phyloP scores from a whole-genome alignment of 2,888 invertebrate genomes.

The Perdita meconis region DNA sequence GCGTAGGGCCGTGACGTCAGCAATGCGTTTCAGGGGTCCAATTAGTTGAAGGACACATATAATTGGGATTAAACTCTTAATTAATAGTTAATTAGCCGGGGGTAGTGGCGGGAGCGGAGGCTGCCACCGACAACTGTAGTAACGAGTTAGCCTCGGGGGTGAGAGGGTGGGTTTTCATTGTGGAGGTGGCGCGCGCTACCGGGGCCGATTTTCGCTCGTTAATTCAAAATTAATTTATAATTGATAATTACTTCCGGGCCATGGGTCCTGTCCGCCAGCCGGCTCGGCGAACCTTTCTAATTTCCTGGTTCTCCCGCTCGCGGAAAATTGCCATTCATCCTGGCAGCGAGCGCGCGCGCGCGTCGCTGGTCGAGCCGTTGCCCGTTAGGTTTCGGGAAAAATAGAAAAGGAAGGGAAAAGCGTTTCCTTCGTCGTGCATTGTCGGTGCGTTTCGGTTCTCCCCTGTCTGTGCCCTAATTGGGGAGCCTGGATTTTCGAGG shows the following conservation, averaged over 20 bases:
- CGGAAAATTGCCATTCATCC: constrained; percentile 48
- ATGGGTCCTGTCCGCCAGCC: constrained; percentile 47
- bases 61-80: constrained; percentile 81
- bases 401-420: not conserved
- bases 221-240: constrained; percentile 79
- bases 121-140: constrained; percentile 61
- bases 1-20: constrained; percentile 62
- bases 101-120: constrained; percentile 51
- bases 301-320: constrained; percentile 5
- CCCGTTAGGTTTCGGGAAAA: not conserved
- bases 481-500: constrained; percentile 25
- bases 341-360: too few relatives aligned
- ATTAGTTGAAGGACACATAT: constrained; percentile 79
- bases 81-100: constrained; percentile 81
- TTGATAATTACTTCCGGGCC: constrained; percentile 77
- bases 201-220: constrained; percentile 71
- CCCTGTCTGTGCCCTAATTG: constrained; percentile 21
- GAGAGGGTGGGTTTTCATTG: constrained; percentile 69
- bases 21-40: constrained; percentile 76
- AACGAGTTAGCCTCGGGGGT: constrained; percentile 69
- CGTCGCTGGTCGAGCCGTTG: not conserved
- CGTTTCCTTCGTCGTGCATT: not conserved
- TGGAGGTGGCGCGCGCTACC: constrained; percentile 58
- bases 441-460: not conserved
- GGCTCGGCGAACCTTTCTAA: constrained; percentile 31